Base-by-base conservation (phyloP, 2,113 vertebrate species). In the Cyanoliseus patagonus region DNA sequence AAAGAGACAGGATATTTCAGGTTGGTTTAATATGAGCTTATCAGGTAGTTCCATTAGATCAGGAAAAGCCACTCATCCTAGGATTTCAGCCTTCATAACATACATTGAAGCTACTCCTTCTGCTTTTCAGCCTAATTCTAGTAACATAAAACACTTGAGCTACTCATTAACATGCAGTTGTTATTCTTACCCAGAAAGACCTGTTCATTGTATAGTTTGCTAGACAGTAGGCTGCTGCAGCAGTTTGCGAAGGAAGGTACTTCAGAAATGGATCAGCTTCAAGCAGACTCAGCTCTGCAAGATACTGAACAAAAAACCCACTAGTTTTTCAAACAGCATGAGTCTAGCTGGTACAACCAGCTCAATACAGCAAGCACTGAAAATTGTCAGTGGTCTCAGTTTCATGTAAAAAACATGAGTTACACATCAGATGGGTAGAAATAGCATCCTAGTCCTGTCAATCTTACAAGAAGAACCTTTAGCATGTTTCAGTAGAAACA, bases 211-310 rank as follows among this genome's bases (percentile, higher is more conserved):
- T 99, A 61, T 99, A 99, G 95, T 98, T 98, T 37, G 99, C 99
- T 57, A 99, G 97, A 93, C 98, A 99, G 86, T 98, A 99, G 72
- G 99, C 98, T 64, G 98, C 99, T 81, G 99, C 99, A 78, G 99
- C 99, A 33, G 98, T 97, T 89, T 99, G 53, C 17, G 99, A 99
- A 31, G 99, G 99, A 25, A 97, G 95, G 55, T 98, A 99, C 67
- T 98, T 98, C 92, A 99, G 93, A 94, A 99, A 99, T 9, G 98
- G 98, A 64, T 99, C 98, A 7, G 97, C 98, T 94, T 99, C 98
- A 64, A 99, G 97, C 28, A 99, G 98, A 93, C 98, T 99, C 94
- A 99, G 89, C 59, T 99, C 99, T 84, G 99, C 98, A 84, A 99
- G 90, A 86, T 99, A 99, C 99, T 99, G 82, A 84, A 82, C 25